Percentiles rank a stretch among this genome's conserved stretches.
Evolutionary conservation across 2,888 invertebrate genomes (phyloP).

Genomic region (Pseudoips prasinana): DNA sequence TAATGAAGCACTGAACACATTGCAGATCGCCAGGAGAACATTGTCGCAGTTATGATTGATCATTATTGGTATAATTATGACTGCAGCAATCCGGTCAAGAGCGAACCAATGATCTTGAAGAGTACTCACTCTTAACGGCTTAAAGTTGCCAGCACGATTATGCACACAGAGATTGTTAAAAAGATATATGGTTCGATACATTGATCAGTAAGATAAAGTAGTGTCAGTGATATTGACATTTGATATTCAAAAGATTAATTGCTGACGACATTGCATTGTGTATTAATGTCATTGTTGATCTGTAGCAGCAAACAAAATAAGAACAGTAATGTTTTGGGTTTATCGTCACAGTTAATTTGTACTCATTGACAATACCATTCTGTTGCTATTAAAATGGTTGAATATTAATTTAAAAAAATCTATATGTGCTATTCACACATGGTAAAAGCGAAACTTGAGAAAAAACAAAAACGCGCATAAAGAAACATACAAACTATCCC

Average conservation of each 20-base stretch:
- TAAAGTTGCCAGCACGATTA: constrained; percentile 57
- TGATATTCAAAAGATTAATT: constrained; percentile 20
- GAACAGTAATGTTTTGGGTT: too few relatives aligned
- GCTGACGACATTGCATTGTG: constrained; percentile 12
- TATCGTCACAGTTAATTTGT: too few relatives aligned
- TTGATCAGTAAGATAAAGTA: constrained; percentile 16
- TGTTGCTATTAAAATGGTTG: too few relatives aligned
- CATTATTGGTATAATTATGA: constrained; percentile 64
- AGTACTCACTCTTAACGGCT: constrained; percentile 59
- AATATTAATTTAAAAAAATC: too few relatives aligned
- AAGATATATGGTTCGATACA: constrained; percentile 39
- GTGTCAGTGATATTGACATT: background rate
- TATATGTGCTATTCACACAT: too few relatives aligned
- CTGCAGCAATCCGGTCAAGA: constrained; percentile 68
- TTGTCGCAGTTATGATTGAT: constrained; percentile 66
- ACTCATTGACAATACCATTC: too few relatives aligned
- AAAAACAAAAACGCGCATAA: too few relatives aligned
- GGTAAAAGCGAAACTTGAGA: too few relatives aligned
- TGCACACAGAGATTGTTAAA: constrained; percentile 43
- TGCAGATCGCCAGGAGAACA: constrained; percentile 39
- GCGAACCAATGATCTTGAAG: constrained; percentile 56
- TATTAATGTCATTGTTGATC: too few relatives aligned
- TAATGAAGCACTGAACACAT: constrained; percentile 45
- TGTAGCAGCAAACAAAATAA: too few relatives aligned
- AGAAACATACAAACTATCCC: too few relatives aligned